Evolutionary conservation across 2,113 vertebrate species (phyloP), one percentile per base, ranked within the genome.

Genomic region (Pseudonaja textilis): DNA sequence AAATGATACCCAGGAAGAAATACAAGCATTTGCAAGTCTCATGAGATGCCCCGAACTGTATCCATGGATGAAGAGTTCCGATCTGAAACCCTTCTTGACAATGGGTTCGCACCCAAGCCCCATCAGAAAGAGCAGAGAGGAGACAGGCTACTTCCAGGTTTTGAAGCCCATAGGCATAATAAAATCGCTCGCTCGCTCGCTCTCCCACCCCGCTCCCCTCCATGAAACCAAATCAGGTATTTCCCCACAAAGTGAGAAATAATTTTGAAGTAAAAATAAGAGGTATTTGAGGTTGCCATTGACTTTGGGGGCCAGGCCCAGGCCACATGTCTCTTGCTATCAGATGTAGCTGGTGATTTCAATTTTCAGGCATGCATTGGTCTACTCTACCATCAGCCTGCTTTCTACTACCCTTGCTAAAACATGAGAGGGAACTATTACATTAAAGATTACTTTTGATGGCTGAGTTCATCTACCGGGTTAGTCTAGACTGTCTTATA

Each of bases 1-100:
- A 95, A 96, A 96, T 95, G 96, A 96, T 93, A 94, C 94, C 95
- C 93, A 96, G 96, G 96, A 96, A 94, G 93, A 95, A 94, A 97
- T 96, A 95, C 93, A 96, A 95, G 96, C 95, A 96, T 95, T 91
- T 93, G 97, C 93, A 96, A 95, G n/a, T 95, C 96, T 94, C 96
- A 93, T 74, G 95, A 96, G 96, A 96, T 93, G 95, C 94, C 95
- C 94, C 90, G 95, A 96, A 94, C 95, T 96, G 94, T 93, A 93
- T 91, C 93, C 95, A 93, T 92, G 95, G 95, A 96, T 94, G 92
- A 95, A 93, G 95, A 96, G 95, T 94, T 97, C 95, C 89, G 91
- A 91, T 93, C 96, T 92, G 94, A 94, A 95, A 95, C 94, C 95
- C 93, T 94, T 95, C 95, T 95, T 92, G 96, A 93, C 96, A 94